Evolutionary conservation across 2,888 invertebrate species (phyloP).

Genomic region (Polymixis lichenea): DNA sequence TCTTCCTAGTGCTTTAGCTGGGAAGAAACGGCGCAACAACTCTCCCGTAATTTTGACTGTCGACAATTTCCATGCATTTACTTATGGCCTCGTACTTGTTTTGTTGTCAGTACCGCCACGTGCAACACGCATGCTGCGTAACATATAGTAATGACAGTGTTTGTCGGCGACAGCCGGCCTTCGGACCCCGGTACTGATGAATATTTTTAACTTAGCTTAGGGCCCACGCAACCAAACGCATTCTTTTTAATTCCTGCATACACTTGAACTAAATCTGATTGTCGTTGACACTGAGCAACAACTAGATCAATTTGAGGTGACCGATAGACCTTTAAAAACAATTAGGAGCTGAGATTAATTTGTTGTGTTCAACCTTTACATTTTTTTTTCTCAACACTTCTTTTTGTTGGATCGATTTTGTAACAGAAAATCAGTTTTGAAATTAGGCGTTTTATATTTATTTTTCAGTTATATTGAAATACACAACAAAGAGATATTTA

Average conservation of each 20-base stretch:
- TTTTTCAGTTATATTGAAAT: slow-evolving; percentile 37
- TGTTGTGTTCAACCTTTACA: neutral
- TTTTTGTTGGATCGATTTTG: neutral
- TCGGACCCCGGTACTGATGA: slow-evolving; percentile 69
- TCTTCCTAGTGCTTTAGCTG: too few relatives aligned
- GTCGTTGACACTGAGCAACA: slow-evolving; percentile 61
- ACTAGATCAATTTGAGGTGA: slow-evolving; percentile 58
- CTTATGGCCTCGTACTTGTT: slow-evolving; percentile 17
- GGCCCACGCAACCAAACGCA: slow-evolving; percentile 70
- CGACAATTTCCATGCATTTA: neutral
- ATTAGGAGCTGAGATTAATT: slow-evolving; percentile 31
- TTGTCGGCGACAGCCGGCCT: slow-evolving; percentile 75
- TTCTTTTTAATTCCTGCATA: slow-evolving; percentile 63
- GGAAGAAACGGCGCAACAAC: neutral
- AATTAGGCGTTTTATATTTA: neutral
- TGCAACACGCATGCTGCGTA: slow-evolving; percentile 83
- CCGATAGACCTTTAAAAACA: slow-evolving; percentile 58
- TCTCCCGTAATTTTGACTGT: neutral
- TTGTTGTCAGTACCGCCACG: slow-evolving; percentile 79
- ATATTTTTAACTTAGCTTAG: slow-evolving; percentile 73
- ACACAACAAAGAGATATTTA: slow-evolving; percentile 67
- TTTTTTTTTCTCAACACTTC: neutral
- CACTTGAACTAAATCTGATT: slow-evolving; percentile 63
- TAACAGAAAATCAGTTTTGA: neutral
- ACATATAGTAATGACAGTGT: slow-evolving; percentile 77